Conservation (phyloP, 2,888 invertebrate species). For the Petrolisthes cinctipes region DNA sequence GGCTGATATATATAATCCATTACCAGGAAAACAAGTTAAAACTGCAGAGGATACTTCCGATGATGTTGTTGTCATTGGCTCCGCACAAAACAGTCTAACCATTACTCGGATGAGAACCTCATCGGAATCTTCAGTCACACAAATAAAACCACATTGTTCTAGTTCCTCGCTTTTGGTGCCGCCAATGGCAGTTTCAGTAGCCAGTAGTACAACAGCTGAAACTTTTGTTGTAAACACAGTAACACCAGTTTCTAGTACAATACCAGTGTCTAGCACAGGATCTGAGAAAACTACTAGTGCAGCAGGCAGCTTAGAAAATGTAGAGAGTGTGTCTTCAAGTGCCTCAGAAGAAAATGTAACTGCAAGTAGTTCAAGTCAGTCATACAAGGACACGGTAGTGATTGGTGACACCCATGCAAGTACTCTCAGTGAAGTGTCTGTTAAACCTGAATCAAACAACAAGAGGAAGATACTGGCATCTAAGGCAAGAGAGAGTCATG, state of each 20-base stretch:
- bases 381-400: background rate
- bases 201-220: too few species aligned
- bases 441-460: too few species aligned
- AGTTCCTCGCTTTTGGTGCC: too few species aligned
- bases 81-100: conserved; percentile 25
- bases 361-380: too few species aligned
- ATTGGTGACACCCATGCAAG: background rate
- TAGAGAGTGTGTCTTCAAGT: background rate
- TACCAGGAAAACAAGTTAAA: background rate
- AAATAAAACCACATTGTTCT: conserved; percentile 28
- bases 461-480: background rate
- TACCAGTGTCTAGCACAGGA: background rate
- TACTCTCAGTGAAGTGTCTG: background rate
- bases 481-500: background rate
- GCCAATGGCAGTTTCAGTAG: background rate
- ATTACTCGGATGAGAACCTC: conserved; percentile 14
- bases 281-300: background rate
- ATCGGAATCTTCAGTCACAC: conserved; percentile 26
- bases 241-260: background rate
- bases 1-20: too few species aligned
- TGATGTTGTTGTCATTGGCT: conserved; percentile 43
- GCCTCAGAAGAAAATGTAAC: background rate
- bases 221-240: background rate
- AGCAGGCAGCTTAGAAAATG: conserved; percentile 6
- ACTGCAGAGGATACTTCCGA: conserved; percentile 25